A percentile compares a stretch with the other conserved stretches of the same genome.
Conservation (phyloP, 2,113 vertebrate genomes). For the Muntiacus reevesi region DNA sequence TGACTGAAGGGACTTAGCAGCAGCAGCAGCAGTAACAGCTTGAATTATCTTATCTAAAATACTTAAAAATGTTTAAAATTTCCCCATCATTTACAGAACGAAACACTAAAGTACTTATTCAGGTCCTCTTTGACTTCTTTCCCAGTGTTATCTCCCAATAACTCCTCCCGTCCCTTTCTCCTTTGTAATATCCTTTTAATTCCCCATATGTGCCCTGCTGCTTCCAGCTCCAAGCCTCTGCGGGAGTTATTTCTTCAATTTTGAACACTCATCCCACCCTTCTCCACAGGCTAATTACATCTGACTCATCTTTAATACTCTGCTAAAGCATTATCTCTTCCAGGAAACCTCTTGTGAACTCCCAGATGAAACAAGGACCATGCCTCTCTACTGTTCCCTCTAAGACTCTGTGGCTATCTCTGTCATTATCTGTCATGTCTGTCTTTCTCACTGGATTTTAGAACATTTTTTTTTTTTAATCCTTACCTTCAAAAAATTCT, state of each 20-base stretch:
- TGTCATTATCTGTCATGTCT: neutral
- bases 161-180: neutral
- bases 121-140: neutral
- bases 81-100: neutral
- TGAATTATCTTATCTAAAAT: neutral
- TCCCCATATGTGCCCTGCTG: neutral
- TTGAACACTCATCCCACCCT: neutral
- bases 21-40: no score
- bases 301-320: slow-evolving; percentile 63
- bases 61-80: neutral
- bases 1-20: no score
- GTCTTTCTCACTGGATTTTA: neutral
- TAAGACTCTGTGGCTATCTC: neutral
- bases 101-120: neutral
- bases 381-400: neutral
- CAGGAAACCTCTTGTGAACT: slow-evolving; percentile 46
- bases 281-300: slow-evolving; percentile 37
- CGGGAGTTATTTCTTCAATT: neutral
- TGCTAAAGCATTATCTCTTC: slow-evolving; percentile 46
- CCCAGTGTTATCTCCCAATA: neutral
- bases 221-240: neutral
- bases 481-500: neutral
- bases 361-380: neutral
- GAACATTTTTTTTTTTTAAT: neutral
- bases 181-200: neutral